These are phyloP conservation scores for Gibbula magus DNA, from an alignment of 2,888 invertebrate species.

Conservation along the genomic window DNA sequence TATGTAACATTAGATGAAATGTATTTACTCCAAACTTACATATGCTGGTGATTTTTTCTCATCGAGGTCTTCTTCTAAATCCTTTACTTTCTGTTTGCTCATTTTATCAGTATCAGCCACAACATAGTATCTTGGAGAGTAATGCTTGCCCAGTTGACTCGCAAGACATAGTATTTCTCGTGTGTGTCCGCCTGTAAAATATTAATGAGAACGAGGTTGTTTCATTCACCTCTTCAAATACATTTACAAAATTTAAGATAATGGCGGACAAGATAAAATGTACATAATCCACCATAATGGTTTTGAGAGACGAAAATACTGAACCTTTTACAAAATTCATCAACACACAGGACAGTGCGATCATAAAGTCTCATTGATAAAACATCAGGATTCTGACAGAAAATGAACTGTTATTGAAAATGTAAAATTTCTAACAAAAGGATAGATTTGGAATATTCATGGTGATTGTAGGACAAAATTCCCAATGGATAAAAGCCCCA, in stretches of 20 bases:
- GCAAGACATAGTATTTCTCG: conserved; percentile 91
- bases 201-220: not conserved
- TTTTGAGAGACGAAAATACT: no score
- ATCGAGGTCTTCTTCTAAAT: conserved; percentile 44
- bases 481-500: no score
- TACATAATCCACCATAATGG: no score
- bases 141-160: conserved; percentile 79
- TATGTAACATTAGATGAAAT: not conserved
- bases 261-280: no score
- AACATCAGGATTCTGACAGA: no score
- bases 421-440: no score
- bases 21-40: not conserved
- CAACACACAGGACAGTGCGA: no score
- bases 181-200: conserved; percentile 87
- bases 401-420: no score
- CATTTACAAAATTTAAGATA: not conserved
- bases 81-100: conserved; percentile 82
- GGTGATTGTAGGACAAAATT: no score
- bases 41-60: conserved; percentile 23
- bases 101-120: conserved; percentile 86
- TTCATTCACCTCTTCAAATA: not conserved
- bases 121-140: conserved; percentile 86
- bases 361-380: no score
- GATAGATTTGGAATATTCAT: no score
- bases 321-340: no score